These are phyloP conservation scores for Pangasius krempfi DNA, from an alignment of 2,797 vertebrate genomes.

Conservation along the genomic window DNA sequence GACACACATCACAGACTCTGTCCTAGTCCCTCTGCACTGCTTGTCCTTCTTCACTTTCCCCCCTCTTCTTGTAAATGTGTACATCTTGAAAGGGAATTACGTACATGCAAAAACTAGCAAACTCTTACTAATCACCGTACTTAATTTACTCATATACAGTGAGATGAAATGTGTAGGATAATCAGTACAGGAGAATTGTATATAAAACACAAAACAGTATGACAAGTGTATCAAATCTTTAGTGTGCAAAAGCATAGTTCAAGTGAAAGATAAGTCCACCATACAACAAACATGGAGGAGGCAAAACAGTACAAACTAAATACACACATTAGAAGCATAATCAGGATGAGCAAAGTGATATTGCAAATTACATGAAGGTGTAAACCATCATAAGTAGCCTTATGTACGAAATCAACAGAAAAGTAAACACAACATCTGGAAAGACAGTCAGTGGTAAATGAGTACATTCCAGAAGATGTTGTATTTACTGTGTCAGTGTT, in stretches of 20 bases:
- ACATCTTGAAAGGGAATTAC: not conserved
- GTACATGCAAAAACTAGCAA: not conserved
- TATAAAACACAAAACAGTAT: not conserved
- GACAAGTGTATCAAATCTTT: not conserved
- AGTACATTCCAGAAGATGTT: not conserved
- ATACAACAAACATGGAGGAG: not conserved
- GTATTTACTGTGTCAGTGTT: not conserved
- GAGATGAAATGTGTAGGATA: not conserved
- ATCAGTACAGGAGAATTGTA: not conserved
- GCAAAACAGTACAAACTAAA: not conserved
- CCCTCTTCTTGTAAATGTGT: not conserved
- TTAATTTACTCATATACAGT: not conserved
- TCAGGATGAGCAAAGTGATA: not conserved
- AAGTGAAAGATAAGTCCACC: not conserved
- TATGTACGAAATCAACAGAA: not conserved
- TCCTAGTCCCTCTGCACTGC: not conserved
- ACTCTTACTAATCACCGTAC: not conserved
- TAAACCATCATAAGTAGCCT: not conserved
- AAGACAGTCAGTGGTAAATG: not conserved
- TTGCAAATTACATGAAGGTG: not conserved
- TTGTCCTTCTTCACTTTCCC: not conserved
- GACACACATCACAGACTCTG: not conserved
- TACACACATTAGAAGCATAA: not conserved
- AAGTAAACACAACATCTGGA: not conserved
- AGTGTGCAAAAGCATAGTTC: not conserved